Base-by-base conservation (phyloP, 2,888 invertebrate species). In the Adelognathus sp. region DNA sequence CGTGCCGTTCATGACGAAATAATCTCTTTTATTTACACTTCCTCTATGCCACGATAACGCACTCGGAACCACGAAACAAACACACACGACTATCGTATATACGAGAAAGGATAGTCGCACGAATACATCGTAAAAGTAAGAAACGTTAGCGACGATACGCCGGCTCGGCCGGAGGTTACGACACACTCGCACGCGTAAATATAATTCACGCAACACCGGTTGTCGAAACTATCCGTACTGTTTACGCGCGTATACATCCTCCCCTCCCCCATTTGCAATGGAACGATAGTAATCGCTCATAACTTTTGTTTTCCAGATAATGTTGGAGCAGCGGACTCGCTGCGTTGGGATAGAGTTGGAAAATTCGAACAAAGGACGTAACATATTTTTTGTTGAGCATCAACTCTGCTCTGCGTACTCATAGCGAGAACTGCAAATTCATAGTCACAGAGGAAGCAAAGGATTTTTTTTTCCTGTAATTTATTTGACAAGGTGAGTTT, bases 251-350 rank as follows among this genome's bases (percentile, higher is more conserved):
- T 21, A 50, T 16, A 46, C 46, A 9, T 46, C 11, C 16, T 18
- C 9, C 5, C 21, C 18, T 21, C 16, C 18, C 9, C 5, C 21
- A 21, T 46, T 50, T 64, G 31, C n/a, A 18, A 4, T 16, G 18
- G 27, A 31, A 24, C 18, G 33, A 24, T 16, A 21, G 14, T 66
- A 11, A 4, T 11, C 33, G 24, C n/a, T 36, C 29, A 5, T 21
- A 27, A 36, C 9, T 0, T 24, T 41, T 24, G 14, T 7, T 50
- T 74, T 70, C 24, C 31, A 78, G 78, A 78, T 56, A 78, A 78
- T 78, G 78, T 70, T 74, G 70, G 29, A 74, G 70, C 74, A 64
- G 69, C 74, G 36, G n/a, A 18, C 29, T 44, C 18, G 64, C 69
- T 78, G 74, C 70, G 5, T 16, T 24, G 21, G 27, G 31, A 73